Percentiles rank a stretch among this genome's conserved stretches.
Conservation (phyloP, 30 jellyfish, hydroid and myxozoan species). For the Phacellophora camtschatica region DNA sequence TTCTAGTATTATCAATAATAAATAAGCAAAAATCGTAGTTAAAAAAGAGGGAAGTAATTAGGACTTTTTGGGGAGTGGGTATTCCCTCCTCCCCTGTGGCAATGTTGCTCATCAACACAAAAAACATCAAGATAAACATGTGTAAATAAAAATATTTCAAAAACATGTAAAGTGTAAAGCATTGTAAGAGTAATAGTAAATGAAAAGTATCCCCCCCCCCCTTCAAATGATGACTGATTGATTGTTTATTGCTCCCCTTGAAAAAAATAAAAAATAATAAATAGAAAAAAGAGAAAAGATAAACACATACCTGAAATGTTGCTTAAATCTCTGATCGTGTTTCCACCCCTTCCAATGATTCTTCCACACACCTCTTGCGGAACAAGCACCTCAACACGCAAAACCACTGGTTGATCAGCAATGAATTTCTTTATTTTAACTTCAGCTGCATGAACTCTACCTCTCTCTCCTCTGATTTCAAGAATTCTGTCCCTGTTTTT, state of each 20-base stretch:
- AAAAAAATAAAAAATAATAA: background rate
- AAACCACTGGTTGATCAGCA: conserved; percentile 53
- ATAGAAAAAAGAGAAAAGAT: background rate
- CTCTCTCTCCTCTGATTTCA: conserved; percentile 81
- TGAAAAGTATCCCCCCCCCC: no score
- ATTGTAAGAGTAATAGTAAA: no score
- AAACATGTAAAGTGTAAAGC: no score
- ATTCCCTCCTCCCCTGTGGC: no score
- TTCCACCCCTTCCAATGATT: conserved; percentile 91
- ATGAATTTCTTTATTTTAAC: conserved; percentile 43
- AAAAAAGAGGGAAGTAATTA: no score
- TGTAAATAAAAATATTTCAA: no score
- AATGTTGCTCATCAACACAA: no score
- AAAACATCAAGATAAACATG: no score
- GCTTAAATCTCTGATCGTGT: conserved; percentile 75
- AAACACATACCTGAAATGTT: conserved; percentile 58
- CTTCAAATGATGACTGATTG: no score
- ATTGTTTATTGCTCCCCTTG: background rate
- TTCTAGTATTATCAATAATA: no score
- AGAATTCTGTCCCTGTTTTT: conserved; percentile 58
- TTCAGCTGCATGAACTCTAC: conserved; percentile 72
- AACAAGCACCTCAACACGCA: conserved; percentile 42
- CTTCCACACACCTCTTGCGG: conserved; percentile 86
- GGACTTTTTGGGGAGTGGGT: no score
- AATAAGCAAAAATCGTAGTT: no score